Evolutionary conservation across 2,113 vertebrate genomes (phyloP), one percentile per base, ranked within the genome.

Genomic region (Hyperopisus bebe): DNA sequence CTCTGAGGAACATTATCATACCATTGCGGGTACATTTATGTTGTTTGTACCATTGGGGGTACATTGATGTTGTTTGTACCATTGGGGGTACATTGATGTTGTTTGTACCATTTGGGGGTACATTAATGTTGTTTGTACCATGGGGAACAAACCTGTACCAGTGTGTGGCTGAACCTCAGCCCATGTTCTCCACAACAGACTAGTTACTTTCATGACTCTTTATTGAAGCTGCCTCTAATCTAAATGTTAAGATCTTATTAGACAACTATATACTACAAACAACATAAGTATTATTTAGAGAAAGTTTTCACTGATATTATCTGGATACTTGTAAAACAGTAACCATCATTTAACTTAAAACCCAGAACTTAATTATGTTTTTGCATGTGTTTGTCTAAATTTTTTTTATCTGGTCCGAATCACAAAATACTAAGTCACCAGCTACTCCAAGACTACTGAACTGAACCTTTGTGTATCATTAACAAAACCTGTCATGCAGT

Each of bases 391-490:
- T 39, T 39, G 70, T 80, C 15, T 3, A 77, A 13, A 7, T 77
- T 77, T 77, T 77, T 77, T 35, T 77, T 77, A 77, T 77, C 70
- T 77, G 35, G 70, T 66, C 10, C 3, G n/a, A 66, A 27, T 66
- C 62, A 66, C n/a, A 24, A 51, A 48, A 51, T 51, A 86, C n/a
- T 50, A 86, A 46, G 47, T 24, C 48, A 51, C 6, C 2, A 6
- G 24, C 31, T 35, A 39, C 31, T 19, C n/a, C 3, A 27, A 55
- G 31, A 50, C 9, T 35, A 87, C 4, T 31, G 50, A 10, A 31
- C 15, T 35, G 31, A 70, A 53, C 58, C 89, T 77, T 89, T 92
- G 91, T 91, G 84, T 89, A 42, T 24, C 88, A 53, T 84, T 87
- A 92, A 86, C 21, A 27, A 46, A 50, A 90, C 31, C 24, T 87